A percentile compares a stretch with the other conserved stretches of the same genome.
phyloP scores from a whole-genome alignment of 1,140 invertebrate genomes.

The Drosophila micromelanica region DNA sequence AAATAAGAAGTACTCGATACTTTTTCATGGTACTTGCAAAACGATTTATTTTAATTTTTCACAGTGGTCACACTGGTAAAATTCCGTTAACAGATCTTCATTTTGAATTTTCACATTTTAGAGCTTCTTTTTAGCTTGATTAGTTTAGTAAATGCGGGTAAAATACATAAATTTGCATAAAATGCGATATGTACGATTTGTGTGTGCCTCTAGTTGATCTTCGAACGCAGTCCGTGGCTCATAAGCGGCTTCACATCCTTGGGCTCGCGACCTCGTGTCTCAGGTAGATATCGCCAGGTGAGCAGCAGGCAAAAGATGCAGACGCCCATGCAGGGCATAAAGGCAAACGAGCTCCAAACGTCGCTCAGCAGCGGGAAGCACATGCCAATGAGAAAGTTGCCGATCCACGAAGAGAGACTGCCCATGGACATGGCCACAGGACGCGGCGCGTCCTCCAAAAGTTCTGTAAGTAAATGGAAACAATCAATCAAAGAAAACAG shows the following conservation, averaged over 20 bases:
- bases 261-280: slow-evolving; percentile 88
- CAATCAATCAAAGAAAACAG: too few species aligned
- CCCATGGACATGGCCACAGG: slow-evolving; percentile 94
- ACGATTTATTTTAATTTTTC: too few species aligned
- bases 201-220: slow-evolving; percentile 28
- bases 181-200: neutral
- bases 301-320: slow-evolving; percentile 87
- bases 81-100: too few species aligned
- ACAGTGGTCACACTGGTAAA: too few species aligned
- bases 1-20: neutral
- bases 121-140: neutral
- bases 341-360: slow-evolving; percentile 88
- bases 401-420: slow-evolving; percentile 94
- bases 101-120: too few species aligned
- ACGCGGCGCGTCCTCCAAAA: slow-evolving; percentile 93
- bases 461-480: slow-evolving; percentile 85
- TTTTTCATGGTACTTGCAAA: neutral
- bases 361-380: slow-evolving; percentile 88
- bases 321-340: slow-evolving; percentile 88
- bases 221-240: slow-evolving; percentile 83
- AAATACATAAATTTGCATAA: slow-evolving; percentile 14
- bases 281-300: slow-evolving; percentile 88
- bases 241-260: slow-evolving; percentile 86
- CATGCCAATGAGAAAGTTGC: slow-evolving; percentile 94
- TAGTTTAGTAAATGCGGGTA: slow-evolving; percentile 1